Base-by-base conservation (phyloP, 2,113 vertebrate species). In the Mastomys coucha region DNA sequence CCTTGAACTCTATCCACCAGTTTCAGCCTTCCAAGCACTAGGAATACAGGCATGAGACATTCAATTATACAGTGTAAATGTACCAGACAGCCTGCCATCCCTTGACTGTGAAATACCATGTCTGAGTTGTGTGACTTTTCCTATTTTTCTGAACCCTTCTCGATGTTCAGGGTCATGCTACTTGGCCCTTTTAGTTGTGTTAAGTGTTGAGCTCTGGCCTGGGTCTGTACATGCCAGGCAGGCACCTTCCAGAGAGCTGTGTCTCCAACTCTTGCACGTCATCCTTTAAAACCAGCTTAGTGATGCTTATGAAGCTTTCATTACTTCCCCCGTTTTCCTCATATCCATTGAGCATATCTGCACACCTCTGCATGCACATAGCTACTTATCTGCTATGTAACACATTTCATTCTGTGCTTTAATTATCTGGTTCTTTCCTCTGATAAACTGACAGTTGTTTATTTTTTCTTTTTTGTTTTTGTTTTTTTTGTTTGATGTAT, bases 201-300 rank as follows among this genome's bases (percentile, higher is more conserved):
- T 80, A 60, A 39, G 22, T 82, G 10, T 33, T n/a, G 80, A 84
- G 36, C 7, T 60, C 11, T n/a, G 53, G 22, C 20, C 56, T n/a
- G n/a, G 36, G 22, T 26, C 39, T 60, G 11, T 39, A 7, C 4
- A 5, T 39, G 10, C 80, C n/a, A 14, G 22, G 19, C 19, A 36
- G 11, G 53, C 20, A 13, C 9, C 42, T 33, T 82, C 60, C 53
- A 51, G 58, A n/a, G 36, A 60, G 22, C 56, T n/a, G 1, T 56
- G 36, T 82, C 53, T 60, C 80, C 56, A 60, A 16, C 22, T n/a
- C 36, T n/a, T 39, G 10, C 10, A 58, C 53, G 1, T n/a, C 11
- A 39, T 84, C 36, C 22, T 78, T 63, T 89, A 87, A 94, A 95
- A 85, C 75, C 26, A 75, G 26, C 75, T 89, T 86, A 24, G 3